Evolutionary conservation across 2,113 vertebrate species (phyloP), one percentile per base, ranked within the genome.

Genomic region (Gallinago undulata): DNA sequence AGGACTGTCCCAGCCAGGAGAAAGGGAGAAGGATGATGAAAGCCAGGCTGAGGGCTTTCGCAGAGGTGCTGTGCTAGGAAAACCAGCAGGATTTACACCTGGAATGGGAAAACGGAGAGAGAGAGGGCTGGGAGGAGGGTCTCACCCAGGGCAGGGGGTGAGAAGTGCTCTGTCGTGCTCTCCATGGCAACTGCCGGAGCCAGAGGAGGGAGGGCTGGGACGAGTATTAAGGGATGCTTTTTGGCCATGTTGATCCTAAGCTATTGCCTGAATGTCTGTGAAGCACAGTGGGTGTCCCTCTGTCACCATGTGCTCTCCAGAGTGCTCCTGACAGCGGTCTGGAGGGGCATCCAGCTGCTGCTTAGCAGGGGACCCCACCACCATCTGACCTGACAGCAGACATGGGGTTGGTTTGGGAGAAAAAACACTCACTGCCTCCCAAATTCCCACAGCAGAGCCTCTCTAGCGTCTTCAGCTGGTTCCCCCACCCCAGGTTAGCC

Each of bases 121-220:
- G 39, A 15, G 67, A 14, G n/a, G 55, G 22, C 50, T 27, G 50
- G 80, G 72, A 76, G 75, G 57, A 88, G 83, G 83, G 76, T 90
- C 50, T 80, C 8, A 27, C 27, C 48, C 83, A 39, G 72, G 79
- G 31, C 30, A 64, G 67, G 57, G 72, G 70, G 83, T 27, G 86
- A 80, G 67, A 41, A 93, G 63, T 13, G 63, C 67, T 95, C 87
- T 13, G 21, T 76, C 78, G 31, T 1, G 4, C 55, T 92, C 68
- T 90, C 94, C 94, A 91, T 92, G 76, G 93, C 84, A 95, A 87
- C 89, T 93, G 86, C 60, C 0, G 3, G 70, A 92, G 75, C 27
- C 0, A 0, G 64, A 67, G 70, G 19, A 75, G 45, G 24, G 50
- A 79, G 68, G 64, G 63, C 43, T 92, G 55, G 41, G 50, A 59